Base-by-base conservation (phyloP, 2,797 vertebrate species). In the Labeo calbasu region DNA sequence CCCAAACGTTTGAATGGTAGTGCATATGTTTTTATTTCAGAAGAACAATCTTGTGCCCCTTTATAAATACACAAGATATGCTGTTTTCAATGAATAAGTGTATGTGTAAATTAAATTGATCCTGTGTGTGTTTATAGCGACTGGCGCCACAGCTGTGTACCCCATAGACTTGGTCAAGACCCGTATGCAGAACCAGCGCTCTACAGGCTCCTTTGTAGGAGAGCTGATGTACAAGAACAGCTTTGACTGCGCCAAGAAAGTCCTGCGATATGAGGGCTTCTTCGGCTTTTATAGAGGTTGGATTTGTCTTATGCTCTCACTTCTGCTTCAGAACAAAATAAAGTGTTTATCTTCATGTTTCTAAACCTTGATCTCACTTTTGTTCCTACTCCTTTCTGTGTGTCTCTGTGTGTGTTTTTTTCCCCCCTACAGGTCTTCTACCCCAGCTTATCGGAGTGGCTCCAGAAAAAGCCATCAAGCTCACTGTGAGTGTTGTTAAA, bases 181-280 rank as follows among this genome's bases (percentile, higher is more conserved):
- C 6, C 97, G 98, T 0, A 99, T 99, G 98, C 98, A 99, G 92
- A 99, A 99, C 92, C 98, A 99, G 88, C 96, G 98, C 65, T 96
- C 96, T 88, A 96, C 95, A 0, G 97, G 98, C 21, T 97, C 98
- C 19, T 97, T 99, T 0, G 95, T 99, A 1, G 98, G 97, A 81
- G 98, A 99, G 92, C 84, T 99, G 92, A 98, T 99, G 98, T 99
- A 99, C 91, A 99, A 99, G 93, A 99, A 97, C 95, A 99, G 98
- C 90, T 99, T 99, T 85, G 98, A 99, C 92, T 99, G 98, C 84
- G 98, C 98, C 84, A 99, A 98, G 95, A 99, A 99, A 90, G 98
- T 99, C 87, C 94, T 99, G 76, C 97, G 98, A 88, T 99, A 97
- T 2, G 98, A 99, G 92, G 98, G 98, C 79, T 95, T 97, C 94